Base-by-base conservation (phyloP, 2,797 vertebrate species). In the Synaphobranchus kaupii region DNA sequence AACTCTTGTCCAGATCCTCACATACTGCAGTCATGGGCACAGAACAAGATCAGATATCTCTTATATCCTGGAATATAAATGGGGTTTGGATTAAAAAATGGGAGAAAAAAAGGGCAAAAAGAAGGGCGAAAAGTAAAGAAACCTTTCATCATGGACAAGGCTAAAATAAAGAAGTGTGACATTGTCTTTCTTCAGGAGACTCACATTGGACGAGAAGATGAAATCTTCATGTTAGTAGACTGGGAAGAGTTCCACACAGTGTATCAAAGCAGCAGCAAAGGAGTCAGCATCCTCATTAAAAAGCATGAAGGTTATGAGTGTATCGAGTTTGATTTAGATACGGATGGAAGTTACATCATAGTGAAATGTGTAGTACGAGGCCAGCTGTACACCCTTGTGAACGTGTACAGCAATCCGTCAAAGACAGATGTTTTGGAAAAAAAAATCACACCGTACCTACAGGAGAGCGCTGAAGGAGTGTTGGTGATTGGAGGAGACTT, bases 251-350 rank as follows among this genome's bases (percentile, higher is more conserved):
- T 28, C 44, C 13, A 31, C 48, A 54, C 81, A 2, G 48, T 56
- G 81, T 22, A 56, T 13, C 2, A 52, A 0, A 0, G 20, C 3
- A 2, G 0, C 81, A 22, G n/a, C 0, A 22, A 28, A 6, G 50
- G 81, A 10, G 81, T 83, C 25, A 48, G 48, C 25, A 52, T 83
- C 47, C 81, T 83, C 22, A 54, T 83, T 6, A 25, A 28, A 25
- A 48, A 52, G 48, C 3, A 6, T 13, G 81, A 48, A 0, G 39
- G 3, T 13, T 54, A 3, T 1, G n/a, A 83, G 81, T 0, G 13
- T 0, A 3, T 83, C 0, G n/a, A 25, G 0, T 0, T n/a, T 0
- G 22, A 13, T 3, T 25, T 3, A 8, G 25, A 9, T 25, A 2
- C 0, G 0, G 25, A 28, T 17, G 50, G 50, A 3, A 25, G 81